These are phyloP conservation scores for Stichodactyla helianthus DNA, from an alignment of 64 coral and sea anemone genomes.

Conservation along the genomic window DNA sequence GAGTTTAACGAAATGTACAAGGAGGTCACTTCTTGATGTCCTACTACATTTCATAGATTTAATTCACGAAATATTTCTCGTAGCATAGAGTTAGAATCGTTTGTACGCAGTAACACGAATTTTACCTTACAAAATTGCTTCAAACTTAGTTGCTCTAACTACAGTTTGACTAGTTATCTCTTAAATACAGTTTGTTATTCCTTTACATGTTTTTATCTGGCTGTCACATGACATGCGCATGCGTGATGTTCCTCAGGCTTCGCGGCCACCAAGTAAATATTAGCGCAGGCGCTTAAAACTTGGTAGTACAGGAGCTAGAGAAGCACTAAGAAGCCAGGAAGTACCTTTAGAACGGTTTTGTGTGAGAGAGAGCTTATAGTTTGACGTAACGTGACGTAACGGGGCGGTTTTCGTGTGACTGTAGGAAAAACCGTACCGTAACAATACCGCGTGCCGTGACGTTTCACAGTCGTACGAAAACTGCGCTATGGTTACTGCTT, in stretches of 20 bases:
- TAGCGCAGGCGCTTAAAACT: neutral
- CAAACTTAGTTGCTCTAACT: neutral
- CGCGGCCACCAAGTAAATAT: neutral
- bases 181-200: no score
- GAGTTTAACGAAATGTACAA: conserved; percentile 76
- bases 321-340: neutral
- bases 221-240: neutral
- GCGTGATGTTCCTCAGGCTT: no score
- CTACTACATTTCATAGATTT: neutral
- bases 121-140: neutral
- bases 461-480: no score
- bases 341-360: no score
- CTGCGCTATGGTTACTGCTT: no score
- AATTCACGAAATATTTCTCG: neutral
- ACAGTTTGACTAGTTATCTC: no score
- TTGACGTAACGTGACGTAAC: no score
- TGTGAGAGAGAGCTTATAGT: no score
- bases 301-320: neutral
- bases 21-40: neutral
- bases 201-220: neutral
- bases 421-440: no score
- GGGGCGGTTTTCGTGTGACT: no score
- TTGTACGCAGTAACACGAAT: no score
- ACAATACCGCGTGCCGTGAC: no score
- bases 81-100: neutral